Percentiles rank a stretch among this genome's conserved stretches.
phyloP scores from a whole-genome alignment of 30 jellyfish, hydroid and myxozoan species.

The Turritopsis dohrnii region DNA sequence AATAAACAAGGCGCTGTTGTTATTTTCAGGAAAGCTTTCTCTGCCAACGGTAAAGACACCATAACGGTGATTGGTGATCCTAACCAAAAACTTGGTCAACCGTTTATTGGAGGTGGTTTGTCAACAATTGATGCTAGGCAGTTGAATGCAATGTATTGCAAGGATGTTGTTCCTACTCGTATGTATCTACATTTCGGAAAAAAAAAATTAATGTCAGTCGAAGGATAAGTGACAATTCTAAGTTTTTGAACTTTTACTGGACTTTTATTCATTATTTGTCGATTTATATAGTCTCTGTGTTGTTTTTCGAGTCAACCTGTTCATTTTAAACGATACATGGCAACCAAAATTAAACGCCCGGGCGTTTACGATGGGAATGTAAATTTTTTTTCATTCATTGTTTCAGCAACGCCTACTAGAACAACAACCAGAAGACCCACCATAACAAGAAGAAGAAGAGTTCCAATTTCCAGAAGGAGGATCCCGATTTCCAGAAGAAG shows the following conservation, averaged over 20 bases:
- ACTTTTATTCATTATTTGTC: too few relatives aligned
- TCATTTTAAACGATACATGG: too few relatives aligned
- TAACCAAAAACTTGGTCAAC: neutral
- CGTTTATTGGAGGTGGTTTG: neutral
- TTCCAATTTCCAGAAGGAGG: neutral
- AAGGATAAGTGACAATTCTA: too few relatives aligned
- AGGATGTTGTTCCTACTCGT: neutral
- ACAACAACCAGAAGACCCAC: neutral
- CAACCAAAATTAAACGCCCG: too few relatives aligned
- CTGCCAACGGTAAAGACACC: neutral
- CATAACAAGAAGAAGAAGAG: neutral
- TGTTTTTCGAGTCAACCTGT: too few relatives aligned
- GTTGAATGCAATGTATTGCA: neutral
- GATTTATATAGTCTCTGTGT: too few relatives aligned
- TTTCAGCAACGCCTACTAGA: neutral
- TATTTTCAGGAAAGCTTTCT: neutral
- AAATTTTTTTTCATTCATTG: neutral
- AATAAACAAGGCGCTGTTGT: neutral
- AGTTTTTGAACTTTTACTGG: neutral
- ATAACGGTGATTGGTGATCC: neutral
- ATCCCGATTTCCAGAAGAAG: too few relatives aligned
- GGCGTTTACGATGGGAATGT: too few relatives aligned
- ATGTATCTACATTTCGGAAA: neutral
- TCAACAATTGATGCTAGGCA: neutral
- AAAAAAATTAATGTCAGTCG: too few relatives aligned